These are phyloP conservation scores for Callaeas wilsoni DNA, from an alignment of 2,113 vertebrate species.

Conservation along the genomic window DNA sequence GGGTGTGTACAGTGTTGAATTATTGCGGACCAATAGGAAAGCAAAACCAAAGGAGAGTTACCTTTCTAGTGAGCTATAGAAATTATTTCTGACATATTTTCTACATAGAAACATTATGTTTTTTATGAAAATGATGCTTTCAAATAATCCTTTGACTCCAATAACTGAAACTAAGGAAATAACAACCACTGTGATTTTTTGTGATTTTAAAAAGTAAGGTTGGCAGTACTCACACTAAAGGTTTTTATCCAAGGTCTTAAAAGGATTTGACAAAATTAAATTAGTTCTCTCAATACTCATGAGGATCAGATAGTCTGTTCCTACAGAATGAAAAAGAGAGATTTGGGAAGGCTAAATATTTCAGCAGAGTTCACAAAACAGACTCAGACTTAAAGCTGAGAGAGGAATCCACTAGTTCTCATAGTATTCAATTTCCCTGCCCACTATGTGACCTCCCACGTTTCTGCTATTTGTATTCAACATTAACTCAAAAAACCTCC, in stretches of 20 bases:
- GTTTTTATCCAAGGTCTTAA: not conserved
- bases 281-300: not conserved
- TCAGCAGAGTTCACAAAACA: not conserved
- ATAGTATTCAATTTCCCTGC: not conserved
- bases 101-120: not conserved
- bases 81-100: not conserved
- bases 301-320: not conserved
- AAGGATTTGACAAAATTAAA: slow-evolving; percentile 13
- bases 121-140: not conserved
- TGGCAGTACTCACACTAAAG: not conserved
- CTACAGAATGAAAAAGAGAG: not conserved
- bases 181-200: not conserved
- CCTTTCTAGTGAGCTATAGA: not conserved
- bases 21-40: not conserved
- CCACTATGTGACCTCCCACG: not conserved
- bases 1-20: not conserved
- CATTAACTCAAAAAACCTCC: not conserved
- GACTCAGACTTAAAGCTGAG: not conserved
- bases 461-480: not conserved
- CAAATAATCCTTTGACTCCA: not conserved
- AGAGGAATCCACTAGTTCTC: not conserved
- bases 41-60: not conserved
- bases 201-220: not conserved
- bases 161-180: not conserved
- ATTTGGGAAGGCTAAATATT: not conserved